phyloP scores from a whole-genome alignment of 2,113 vertebrate genomes.

The Illadopsis cleaveri region DNA sequence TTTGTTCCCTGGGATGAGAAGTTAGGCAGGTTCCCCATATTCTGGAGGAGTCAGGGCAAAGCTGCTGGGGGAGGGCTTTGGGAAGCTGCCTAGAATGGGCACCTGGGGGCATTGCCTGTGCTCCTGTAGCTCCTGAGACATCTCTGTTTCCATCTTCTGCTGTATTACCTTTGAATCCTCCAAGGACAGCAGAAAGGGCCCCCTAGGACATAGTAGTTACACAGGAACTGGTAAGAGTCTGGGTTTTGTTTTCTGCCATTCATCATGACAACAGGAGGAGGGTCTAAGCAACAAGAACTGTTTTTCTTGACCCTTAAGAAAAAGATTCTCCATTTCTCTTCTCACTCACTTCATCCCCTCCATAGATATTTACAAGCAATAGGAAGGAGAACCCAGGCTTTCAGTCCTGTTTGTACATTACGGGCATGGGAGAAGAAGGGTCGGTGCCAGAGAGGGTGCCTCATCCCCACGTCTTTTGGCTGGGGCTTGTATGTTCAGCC shows the following conservation, averaged over 20 bases:
- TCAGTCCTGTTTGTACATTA: not conserved
- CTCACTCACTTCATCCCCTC: not conserved
- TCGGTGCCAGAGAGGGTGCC: not conserved
- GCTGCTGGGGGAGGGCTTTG: not conserved
- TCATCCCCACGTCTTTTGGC: not conserved
- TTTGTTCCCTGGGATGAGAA: not conserved
- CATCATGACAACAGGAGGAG: not conserved
- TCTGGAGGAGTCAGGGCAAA: not conserved
- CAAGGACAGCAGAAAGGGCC: not conserved
- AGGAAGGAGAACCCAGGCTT: not conserved
- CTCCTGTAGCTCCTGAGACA: accelerated
- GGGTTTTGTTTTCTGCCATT: not conserved
- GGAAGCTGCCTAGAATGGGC: not conserved
- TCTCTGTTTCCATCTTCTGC: not conserved
- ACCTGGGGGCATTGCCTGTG: not conserved
- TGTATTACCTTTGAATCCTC: not conserved
- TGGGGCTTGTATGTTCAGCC: not conserved
- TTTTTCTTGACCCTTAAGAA: not conserved
- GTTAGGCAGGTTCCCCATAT: not conserved
- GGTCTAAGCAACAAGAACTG: not conserved
- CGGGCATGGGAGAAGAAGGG: not conserved
- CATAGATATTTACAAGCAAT: not conserved
- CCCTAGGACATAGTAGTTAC: not conserved
- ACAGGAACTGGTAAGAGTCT: not conserved
- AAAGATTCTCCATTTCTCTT: not conserved